A percentile compares a stretch with the other conserved stretches of the same genome.
Evolutionary conservation across 2,888 invertebrate species (phyloP).

Genomic region (Alloplasta piceator): DNA sequence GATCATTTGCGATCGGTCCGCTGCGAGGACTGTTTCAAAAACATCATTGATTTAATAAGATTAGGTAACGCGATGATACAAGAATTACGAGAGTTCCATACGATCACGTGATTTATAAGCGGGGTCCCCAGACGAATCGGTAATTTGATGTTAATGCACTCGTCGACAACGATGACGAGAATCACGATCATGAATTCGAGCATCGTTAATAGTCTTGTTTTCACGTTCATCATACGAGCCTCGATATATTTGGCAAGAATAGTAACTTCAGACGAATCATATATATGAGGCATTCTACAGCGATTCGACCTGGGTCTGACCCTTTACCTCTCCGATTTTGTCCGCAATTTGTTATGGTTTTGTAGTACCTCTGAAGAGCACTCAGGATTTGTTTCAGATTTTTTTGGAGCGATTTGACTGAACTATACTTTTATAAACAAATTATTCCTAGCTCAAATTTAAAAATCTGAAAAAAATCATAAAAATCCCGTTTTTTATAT

Average conservation of each 20-base stretch:
- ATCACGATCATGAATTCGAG: slow-evolving; percentile 30
- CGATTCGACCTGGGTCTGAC: no score
- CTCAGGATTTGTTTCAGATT: no score
- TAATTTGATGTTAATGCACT: slow-evolving; percentile 57
- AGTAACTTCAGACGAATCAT: slow-evolving; percentile 38
- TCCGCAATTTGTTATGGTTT: no score
- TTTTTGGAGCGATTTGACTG: no score
- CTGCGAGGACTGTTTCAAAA: background rate
- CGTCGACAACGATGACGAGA: slow-evolving; percentile 22
- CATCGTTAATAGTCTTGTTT: slow-evolving; percentile 59
- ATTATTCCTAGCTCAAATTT: no score
- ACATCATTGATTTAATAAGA: background rate
- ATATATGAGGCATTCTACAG: no score
- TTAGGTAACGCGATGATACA: background rate
- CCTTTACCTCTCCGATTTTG: no score
- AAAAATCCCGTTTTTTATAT: no score
- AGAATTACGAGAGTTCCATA: background rate
- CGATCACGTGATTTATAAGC: slow-evolving; percentile 37
- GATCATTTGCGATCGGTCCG: background rate
- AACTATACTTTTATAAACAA: no score
- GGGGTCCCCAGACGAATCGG: slow-evolving; percentile 14
- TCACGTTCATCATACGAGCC: slow-evolving; percentile 41
- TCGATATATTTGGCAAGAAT: slow-evolving; percentile 57
- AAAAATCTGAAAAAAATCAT: no score
- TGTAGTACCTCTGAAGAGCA: no score